These are phyloP conservation scores for Alsophila aescularia DNA, from an alignment of 2,888 invertebrate species.

Conservation along the genomic window DNA sequence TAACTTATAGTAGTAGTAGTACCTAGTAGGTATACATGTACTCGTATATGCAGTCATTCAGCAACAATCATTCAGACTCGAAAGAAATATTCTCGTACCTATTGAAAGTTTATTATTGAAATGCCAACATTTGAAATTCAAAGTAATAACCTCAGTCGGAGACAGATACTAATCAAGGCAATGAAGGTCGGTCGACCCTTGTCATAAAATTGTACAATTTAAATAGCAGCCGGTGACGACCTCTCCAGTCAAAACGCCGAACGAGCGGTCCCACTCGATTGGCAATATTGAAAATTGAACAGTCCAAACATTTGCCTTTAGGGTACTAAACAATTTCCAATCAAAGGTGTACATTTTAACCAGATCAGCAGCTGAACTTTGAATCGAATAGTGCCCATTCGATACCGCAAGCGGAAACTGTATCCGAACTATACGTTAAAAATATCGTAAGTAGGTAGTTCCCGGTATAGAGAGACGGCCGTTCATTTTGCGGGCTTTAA, in stretches of 20 bases:
- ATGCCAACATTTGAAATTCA: constrained; percentile 44
- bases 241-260: constrained; percentile 58
- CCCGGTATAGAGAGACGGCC: constrained; percentile 55
- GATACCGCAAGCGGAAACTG: constrained; percentile 46
- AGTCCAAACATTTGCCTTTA: constrained; percentile 63
- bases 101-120: constrained; percentile 31
- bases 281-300: constrained; percentile 71
- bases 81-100: constrained; percentile 6
- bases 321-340: constrained; percentile 62
- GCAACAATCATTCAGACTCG: background rate
- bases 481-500: constrained; percentile 68
- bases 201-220: constrained; percentile 66
- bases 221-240: constrained; percentile 55
- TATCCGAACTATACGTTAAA: constrained; percentile 38
- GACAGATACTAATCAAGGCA: constrained; percentile 54
- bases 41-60: no score
- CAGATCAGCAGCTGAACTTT: constrained; percentile 51
- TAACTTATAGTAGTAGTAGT: no score
- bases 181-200: constrained; percentile 57
- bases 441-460: constrained; percentile 46
- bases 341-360: constrained; percentile 51
- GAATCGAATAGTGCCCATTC: constrained; percentile 40
- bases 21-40: no score
- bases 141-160: constrained; percentile 42
- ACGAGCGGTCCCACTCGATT: constrained; percentile 62